Percentiles rank a stretch among this genome's conserved stretches.
phyloP scores from a whole-genome alignment of 2,888 invertebrate species.

The Spisula solida region DNA sequence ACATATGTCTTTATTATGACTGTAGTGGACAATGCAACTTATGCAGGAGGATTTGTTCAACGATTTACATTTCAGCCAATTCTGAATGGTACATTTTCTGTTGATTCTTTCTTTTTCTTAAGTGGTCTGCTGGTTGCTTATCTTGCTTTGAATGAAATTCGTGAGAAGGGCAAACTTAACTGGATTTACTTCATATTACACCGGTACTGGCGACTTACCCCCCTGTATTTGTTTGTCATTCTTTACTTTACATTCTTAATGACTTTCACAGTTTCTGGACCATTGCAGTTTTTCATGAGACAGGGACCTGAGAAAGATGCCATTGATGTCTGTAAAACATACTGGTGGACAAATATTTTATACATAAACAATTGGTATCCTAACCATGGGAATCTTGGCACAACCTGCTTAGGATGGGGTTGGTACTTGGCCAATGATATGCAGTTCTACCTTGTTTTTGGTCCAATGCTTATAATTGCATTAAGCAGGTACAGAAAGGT shows the following conservation, averaged over 20 bases:
- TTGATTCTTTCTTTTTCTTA: conserved; percentile 85
- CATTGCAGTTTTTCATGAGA: conserved; percentile 20
- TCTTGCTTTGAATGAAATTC: conserved; percentile 64
- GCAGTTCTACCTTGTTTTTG: conserved; percentile 80
- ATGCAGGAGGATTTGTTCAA: conserved; percentile 46
- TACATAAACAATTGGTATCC: conserved; percentile 84
- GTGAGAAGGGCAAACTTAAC: conserved; percentile 52
- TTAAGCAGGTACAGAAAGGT: not conserved
- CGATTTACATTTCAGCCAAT: conserved; percentile 80
- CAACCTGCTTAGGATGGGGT: conserved; percentile 76
- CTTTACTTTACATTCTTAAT: conserved; percentile 65
- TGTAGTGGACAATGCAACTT: conserved; percentile 67
- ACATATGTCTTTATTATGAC: conserved; percentile 58
- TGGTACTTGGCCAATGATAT: conserved; percentile 84
- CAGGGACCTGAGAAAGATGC: not conserved
- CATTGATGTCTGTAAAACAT: conserved; percentile 73
- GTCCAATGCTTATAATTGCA: conserved; percentile 69
- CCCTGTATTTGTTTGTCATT: conserved; percentile 71
- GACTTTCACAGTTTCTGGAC: conserved; percentile 56
- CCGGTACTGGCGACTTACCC: conserved; percentile 72
- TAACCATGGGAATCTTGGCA: conserved; percentile 63
- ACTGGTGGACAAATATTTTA: conserved; percentile 84
- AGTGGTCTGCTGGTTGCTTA: conserved; percentile 72
- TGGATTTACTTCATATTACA: conserved; percentile 68
- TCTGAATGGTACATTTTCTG: conserved; percentile 82